Evolutionary conservation across 1,140 invertebrate species (phyloP), one percentile per base, ranked within the genome.

Genomic region (Drosophila serrata): DNA sequence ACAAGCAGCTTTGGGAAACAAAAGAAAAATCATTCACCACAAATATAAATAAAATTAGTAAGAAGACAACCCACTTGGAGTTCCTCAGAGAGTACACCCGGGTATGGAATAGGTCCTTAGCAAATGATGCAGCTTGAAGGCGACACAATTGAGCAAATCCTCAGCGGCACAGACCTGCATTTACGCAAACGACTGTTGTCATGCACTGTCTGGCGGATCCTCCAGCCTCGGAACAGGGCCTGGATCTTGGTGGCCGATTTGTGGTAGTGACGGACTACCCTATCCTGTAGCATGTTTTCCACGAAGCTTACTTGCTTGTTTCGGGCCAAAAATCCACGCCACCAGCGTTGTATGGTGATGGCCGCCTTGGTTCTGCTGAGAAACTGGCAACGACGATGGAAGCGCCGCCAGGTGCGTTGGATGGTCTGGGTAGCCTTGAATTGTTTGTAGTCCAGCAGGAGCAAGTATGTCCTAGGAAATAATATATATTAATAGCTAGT

Each of bases 41-140:
- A n/a, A 15, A 3, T 37, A 37, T 6, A 15, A 37, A 13, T 2
- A 4, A 24, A 55, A 13, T 2, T 1, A n/a, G 9, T 15, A 37
- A 8, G 1, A 6, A 15, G 1, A 56, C 76, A 7, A 60, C 82
- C 51, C 27, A 92, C 91, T 60, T 63, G 13, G 91, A 80, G 29
- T 92, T 82, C 37, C 69, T 61, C 1, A 92, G 46, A 0, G 91
- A 92, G 63, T 92, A 92, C 6, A 92, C 73, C 91, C 91, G 0
- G 91, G 91, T 51, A 92, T 92, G 12, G 79, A 45, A 31, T 81
- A 70, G n/a, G 91, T 92, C 13, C 91, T 78, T 31, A 92, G 24
- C 60, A 92, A 39, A 55, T 92, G 79, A 19, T 92, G 91, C 72
- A 92, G 53, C 58, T 92, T 92, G 46, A 64, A 85, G 29, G 91